Evolutionary conservation across 2,797 vertebrate genomes (phyloP).

Genomic region (Paratrypauchen microcephalus): DNA sequence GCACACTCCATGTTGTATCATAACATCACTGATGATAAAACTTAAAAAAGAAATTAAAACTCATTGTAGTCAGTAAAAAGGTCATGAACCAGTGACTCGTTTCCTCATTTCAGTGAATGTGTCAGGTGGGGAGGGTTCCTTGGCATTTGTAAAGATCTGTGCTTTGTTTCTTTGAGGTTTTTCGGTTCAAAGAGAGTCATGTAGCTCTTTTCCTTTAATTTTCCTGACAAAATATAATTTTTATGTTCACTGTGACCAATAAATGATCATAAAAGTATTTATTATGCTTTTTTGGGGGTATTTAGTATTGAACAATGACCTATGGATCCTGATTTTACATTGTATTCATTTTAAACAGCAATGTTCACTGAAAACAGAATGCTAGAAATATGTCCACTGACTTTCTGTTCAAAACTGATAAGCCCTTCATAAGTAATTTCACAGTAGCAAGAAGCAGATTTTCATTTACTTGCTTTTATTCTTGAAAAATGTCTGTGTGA

Average conservation of each 20-base stretch:
- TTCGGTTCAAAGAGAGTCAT: constrained; percentile 47
- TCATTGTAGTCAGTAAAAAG: neutral
- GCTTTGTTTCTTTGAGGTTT: constrained; percentile 6
- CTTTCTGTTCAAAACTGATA: too few relatives aligned
- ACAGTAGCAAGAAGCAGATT: too few relatives aligned
- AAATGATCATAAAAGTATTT: neutral
- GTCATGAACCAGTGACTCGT: neutral
- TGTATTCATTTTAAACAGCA: too few relatives aligned
- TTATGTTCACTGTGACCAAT: neutral
- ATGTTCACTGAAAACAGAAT: too few relatives aligned
- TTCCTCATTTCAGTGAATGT: constrained; percentile 6
- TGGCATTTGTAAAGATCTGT: constrained; percentile 11
- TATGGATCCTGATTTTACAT: too few relatives aligned
- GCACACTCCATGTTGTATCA: neutral
- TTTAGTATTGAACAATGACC: too few relatives aligned
- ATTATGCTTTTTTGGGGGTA: too few relatives aligned
- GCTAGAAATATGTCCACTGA: too few relatives aligned
- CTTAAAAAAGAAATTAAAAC: neutral
- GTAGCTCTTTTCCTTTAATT: neutral
- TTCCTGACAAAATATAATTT: too few relatives aligned
- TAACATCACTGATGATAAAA: neutral
- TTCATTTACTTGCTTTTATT: too few relatives aligned
- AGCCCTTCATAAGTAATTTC: too few relatives aligned
- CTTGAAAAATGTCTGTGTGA: too few relatives aligned
- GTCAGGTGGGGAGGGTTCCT: neutral